Percentiles rank a stretch among this genome's conserved stretches.
Evolutionary conservation across 2,888 invertebrate genomes (phyloP).

Genomic region (Aphodius sticticus): DNA sequence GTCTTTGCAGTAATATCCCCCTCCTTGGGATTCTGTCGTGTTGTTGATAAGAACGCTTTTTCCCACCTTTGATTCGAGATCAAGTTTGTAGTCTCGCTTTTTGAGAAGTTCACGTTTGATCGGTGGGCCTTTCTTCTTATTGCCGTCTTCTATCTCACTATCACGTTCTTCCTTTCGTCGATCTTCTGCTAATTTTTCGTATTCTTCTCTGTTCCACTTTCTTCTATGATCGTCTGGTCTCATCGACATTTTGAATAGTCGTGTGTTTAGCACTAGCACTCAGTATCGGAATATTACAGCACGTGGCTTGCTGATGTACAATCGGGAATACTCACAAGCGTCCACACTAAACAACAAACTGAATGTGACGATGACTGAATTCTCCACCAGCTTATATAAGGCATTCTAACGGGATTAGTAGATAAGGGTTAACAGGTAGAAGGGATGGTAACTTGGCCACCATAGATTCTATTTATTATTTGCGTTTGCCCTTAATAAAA

Average conservation of each 20-base stretch:
- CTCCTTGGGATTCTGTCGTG: conserved; percentile 95
- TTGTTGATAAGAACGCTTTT: conserved; percentile 99
- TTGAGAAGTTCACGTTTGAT: conserved; percentile 90
- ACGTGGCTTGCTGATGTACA: not conserved
- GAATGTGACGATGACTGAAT: not conserved
- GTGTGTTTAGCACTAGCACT: too few relatives aligned
- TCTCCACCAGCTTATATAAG: not conserved
- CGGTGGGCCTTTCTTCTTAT: conserved; percentile 72
- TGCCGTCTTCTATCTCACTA: conserved; percentile 71
- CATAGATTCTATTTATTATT: too few relatives aligned
- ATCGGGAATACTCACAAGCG: not conserved
- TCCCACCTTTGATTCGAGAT: conserved; percentile 96
- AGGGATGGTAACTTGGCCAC: too few relatives aligned
- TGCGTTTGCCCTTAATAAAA: too few relatives aligned
- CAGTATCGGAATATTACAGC: not conserved
- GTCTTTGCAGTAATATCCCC: conserved; percentile 99
- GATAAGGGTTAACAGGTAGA: not conserved
- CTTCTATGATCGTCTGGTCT: conserved; percentile 90
- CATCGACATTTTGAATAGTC: conserved; percentile 56
- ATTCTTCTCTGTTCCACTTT: conserved; percentile 98
- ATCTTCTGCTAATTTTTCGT: conserved; percentile 86
- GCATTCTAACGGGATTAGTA: not conserved
- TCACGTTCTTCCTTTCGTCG: conserved; percentile 78
- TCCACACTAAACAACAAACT: not conserved
- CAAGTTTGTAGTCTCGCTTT: conserved; percentile 96